Conservation (phyloP, 2,888 invertebrate species). For the Epirrita christyi region DNA sequence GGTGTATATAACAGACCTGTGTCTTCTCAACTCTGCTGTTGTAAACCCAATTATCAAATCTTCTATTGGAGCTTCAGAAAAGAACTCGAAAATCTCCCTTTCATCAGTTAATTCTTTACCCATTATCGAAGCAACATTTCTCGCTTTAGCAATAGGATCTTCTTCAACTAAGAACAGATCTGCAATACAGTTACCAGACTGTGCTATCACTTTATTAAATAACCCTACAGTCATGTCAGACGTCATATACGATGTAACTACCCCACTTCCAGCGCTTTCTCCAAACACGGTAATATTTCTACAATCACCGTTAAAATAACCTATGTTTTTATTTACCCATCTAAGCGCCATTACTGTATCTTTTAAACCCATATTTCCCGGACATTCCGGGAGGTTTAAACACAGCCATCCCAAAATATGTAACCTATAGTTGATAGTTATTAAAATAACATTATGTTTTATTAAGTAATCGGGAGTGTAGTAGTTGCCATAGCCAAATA, state of each 20-base stretch:
- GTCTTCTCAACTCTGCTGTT: slow-evolving; percentile 53
- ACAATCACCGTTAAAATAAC: slow-evolving; percentile 63
- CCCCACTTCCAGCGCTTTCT: slow-evolving; percentile 69
- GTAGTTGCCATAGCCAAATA: slow-evolving; percentile 81
- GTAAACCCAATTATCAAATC: slow-evolving; percentile 60
- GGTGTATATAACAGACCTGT: slow-evolving; percentile 49
- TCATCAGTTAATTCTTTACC: slow-evolving; percentile 52
- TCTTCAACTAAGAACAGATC: slow-evolving; percentile 63
- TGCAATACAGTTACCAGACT: slow-evolving; percentile 62
- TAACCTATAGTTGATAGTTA: slow-evolving; percentile 71
- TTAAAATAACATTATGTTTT: slow-evolving; percentile 64
- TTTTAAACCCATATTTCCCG: slow-evolving; percentile 72
- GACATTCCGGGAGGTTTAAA: slow-evolving; percentile 65
- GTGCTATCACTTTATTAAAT: slow-evolving; percentile 62
- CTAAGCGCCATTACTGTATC: slow-evolving; percentile 66
- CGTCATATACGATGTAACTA: slow-evolving; percentile 55
- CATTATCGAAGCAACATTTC: slow-evolving; percentile 51
- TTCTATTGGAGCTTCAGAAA: slow-evolving; percentile 52
- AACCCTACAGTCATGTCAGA: slow-evolving; percentile 63
- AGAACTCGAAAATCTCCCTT: slow-evolving; percentile 53
- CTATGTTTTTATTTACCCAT: slow-evolving; percentile 71
- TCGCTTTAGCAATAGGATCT: slow-evolving; percentile 61
- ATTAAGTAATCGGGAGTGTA: slow-evolving; percentile 71
- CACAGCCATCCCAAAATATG: slow-evolving; percentile 70
- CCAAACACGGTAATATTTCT: slow-evolving; percentile 66